phyloP scores from a whole-genome alignment of 2,113 vertebrate species.

The Oplegnathus fasciatus region DNA sequence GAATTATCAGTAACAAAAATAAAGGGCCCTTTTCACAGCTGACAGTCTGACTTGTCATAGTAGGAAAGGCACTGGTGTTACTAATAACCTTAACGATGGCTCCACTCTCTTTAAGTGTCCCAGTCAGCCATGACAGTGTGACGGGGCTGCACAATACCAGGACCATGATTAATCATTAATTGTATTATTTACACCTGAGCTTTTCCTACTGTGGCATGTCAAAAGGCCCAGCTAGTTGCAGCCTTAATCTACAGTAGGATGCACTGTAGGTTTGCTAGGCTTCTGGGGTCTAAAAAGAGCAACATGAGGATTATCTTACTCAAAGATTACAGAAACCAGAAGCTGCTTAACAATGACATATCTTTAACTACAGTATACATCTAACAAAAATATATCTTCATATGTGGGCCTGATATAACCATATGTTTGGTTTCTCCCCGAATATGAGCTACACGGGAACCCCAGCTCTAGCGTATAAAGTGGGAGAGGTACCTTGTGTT shows the following conservation, averaged over 20 bases:
- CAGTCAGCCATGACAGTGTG: neutral
- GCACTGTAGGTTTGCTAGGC: neutral
- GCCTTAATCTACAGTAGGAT: neutral
- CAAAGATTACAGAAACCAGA: neutral
- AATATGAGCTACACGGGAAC: too few species aligned
- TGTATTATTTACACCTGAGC: neutral
- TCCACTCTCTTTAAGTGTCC: neutral
- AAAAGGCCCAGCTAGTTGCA: neutral
- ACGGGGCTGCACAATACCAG: neutral
- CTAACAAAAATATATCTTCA: too few species aligned
- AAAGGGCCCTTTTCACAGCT: neutral
- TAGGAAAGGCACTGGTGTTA: neutral
- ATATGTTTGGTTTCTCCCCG: neutral
- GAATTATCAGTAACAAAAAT: neutral
- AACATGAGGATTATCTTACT: neutral
- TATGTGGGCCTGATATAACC: neutral
- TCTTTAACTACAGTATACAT: too few species aligned
- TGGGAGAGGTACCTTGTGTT: neutral
- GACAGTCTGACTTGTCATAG: neutral
- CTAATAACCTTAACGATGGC: neutral
- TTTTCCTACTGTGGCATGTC: neutral
- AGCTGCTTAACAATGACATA: neutral
- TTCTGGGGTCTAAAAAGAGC: neutral
- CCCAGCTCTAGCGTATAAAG: neutral
- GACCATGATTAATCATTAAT: neutral